These are phyloP conservation scores for Trichoplax adhaerens DNA, from an alignment of 37 sponge, comb jelly and placozoan species.

Conservation along the genomic window DNA sequence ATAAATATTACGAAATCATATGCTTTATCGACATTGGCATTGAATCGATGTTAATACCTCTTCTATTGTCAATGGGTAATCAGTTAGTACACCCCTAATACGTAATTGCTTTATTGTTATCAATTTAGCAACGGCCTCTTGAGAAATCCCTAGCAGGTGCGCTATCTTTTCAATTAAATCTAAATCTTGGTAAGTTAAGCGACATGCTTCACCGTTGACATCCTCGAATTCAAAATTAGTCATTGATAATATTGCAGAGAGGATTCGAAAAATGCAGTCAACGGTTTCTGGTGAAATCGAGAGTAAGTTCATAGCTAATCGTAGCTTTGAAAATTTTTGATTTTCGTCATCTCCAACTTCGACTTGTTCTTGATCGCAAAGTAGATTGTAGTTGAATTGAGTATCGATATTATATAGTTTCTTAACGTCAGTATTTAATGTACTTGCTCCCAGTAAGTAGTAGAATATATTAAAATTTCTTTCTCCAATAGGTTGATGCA, in stretches of 20 bases:
- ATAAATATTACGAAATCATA: too few species aligned
- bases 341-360: constrained; percentile 51
- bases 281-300: constrained; percentile 37
- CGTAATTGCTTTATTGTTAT: constrained; percentile 62
- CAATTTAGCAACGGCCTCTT: constrained; percentile 30
- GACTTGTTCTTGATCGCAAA: constrained; percentile 8
- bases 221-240: constrained; percentile 69
- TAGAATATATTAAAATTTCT: too few species aligned
- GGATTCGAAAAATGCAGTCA: constrained; percentile 49
- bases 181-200: constrained; percentile 31
- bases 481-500: too few species aligned
- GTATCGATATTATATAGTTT: too few species aligned
- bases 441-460: too few species aligned
- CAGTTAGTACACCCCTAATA: constrained; percentile 45
- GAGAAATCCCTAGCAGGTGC: constrained; percentile 45
- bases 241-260: constrained; percentile 76
- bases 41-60: neutral
- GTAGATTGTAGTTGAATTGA: too few species aligned
- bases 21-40: too few species aligned
- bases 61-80: constrained; percentile 11
- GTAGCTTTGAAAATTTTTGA: constrained; percentile 54
- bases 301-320: constrained; percentile 60
- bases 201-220: constrained; percentile 56
- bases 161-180: constrained; percentile 39
- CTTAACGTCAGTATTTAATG: too few species aligned